These are phyloP conservation scores for Drosophila setifemur DNA, from an alignment of 1,140 invertebrate genomes.

Conservation along the genomic window DNA sequence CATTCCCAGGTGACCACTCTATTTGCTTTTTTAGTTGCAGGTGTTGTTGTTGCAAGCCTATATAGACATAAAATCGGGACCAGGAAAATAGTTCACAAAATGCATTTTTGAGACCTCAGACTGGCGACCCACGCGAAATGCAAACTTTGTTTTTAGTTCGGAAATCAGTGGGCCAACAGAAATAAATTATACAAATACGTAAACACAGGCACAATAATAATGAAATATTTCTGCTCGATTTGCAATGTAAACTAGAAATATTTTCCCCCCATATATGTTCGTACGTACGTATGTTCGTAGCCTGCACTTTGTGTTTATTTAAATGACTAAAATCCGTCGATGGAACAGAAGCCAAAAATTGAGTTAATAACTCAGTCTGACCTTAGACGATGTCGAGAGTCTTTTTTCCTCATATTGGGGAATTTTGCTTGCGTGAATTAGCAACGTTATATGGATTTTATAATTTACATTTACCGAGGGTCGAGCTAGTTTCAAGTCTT, in stretches of 20 bases:
- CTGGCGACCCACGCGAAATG: constrained; percentile 45
- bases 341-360: constrained; percentile 66
- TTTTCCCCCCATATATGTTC: neutral
- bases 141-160: constrained; percentile 55
- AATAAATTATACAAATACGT: constrained; percentile 44
- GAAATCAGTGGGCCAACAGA: constrained; percentile 30
- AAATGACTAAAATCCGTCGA: constrained; percentile 63
- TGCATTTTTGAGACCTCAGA: constrained; percentile 33
- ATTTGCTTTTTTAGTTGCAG: neutral
- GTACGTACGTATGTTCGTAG: neutral
- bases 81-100: constrained; percentile 31
- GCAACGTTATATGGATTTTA: constrained; percentile 45
- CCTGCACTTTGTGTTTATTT: constrained; percentile 56
- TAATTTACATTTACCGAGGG: constrained; percentile 56
- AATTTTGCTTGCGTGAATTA: constrained; percentile 65
- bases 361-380: constrained; percentile 68
- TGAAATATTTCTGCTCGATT: constrained; percentile 41
- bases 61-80: constrained; percentile 3
- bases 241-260: constrained; percentile 47
- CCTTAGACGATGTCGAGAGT: constrained; percentile 46
- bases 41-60: constrained; percentile 10
- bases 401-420: constrained; percentile 31
- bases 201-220: constrained; percentile 10
- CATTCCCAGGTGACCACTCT: neutral
- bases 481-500: constrained; percentile 20